Evolutionary conservation across 2,797 vertebrate species (phyloP), one percentile per base, ranked within the genome.

Genomic region (Meda fulgida): DNA sequence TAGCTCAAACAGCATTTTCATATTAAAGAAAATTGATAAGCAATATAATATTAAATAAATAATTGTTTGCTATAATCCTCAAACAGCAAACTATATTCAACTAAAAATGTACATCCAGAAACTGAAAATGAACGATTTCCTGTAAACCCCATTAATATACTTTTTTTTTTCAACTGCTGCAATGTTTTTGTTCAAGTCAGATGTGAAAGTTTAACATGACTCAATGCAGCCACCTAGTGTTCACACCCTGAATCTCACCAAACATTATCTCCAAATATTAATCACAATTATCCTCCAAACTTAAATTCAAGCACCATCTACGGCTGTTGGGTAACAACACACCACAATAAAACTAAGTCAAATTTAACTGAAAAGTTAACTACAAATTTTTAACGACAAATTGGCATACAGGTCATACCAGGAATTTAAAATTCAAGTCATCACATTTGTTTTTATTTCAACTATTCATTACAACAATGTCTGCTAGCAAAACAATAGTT

Each of bases 151-250:
- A 71, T 71, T 46, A 72, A 58, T 21, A 29, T 43, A 38, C 18
- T 58, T 29, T n/a, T n/a, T n/a, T 11, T 4, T n/a, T 58, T 8
- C 29, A 65, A 58, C 5, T 23, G 51, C 80, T 2, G 11, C 65
- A 4, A 31, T 58, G 51, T 71, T 80, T 66, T 43, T 34, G 38
- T 55, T 38, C 9, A 60, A 51, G 48, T 14, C 73, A 29, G 21
- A 38, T 18, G 38, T 26, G 36, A 70, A 80, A 29, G 29, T 38
- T 40, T 66, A 63, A 79, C 70, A 38, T 91, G 72, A 92, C 93
- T 94, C 93, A 92, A 95, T 94, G 94, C 92, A 92, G 93, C 94
- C 95, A 95, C 89, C 95, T 93, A 90, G 92, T 93, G 95, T 87
- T 79, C 43, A 83, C 29, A 70, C 5, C 21, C 51, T 3, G 19